Evolutionary conservation across 2,797 vertebrate genomes (phyloP), one percentile per base, ranked within the genome.

Genomic region (Acanthopagrus latus): DNA sequence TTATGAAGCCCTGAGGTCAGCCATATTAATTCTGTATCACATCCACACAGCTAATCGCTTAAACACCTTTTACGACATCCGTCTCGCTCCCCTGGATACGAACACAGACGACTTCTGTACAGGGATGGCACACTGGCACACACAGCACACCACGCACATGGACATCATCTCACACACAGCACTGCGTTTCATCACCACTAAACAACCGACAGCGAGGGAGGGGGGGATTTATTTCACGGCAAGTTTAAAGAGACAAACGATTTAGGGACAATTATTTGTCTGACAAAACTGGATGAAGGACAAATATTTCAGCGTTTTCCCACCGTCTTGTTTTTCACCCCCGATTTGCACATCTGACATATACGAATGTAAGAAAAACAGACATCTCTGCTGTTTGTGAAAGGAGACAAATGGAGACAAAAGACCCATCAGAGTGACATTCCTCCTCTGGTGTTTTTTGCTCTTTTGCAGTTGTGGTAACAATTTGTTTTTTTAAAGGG

Each of bases 1-100:
- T 86, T 48, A 82, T 87, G 91, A 91, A 92, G 88, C 89, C 93
- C 93, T 94, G 92, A 94, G 92, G 90, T 92, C 85, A 86, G 76
- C 75, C 78, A 85, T 82, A 76, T 83, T 18, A 59, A 65, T 72
- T 82, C 41, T 64, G 62, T 18, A 59, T 68, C 78, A 83, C 75
- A 76, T 72, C 72, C 66, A 76, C 66, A 76, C 71, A 57, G 44
- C 18, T 74, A 55, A 43, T 79, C 55, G 74, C 51, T 66, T 43
- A 64, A 70, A 57, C 51, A 66, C 70, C 62, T 3, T 74, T 55
- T 58, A 7, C 60, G 58, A 57, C 66, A 74, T 67, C 51, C 12
- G 75, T 77, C 76, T 83, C 74, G 18, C 55, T 52, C 25, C 46
- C 25, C 55, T 13, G 14, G 52, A 62, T 27, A 76, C 46, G 66